Percentiles rank a stretch among this genome's conserved stretches.
Conservation (phyloP, 2,113 vertebrate genomes). For the Columba janthina region DNA sequence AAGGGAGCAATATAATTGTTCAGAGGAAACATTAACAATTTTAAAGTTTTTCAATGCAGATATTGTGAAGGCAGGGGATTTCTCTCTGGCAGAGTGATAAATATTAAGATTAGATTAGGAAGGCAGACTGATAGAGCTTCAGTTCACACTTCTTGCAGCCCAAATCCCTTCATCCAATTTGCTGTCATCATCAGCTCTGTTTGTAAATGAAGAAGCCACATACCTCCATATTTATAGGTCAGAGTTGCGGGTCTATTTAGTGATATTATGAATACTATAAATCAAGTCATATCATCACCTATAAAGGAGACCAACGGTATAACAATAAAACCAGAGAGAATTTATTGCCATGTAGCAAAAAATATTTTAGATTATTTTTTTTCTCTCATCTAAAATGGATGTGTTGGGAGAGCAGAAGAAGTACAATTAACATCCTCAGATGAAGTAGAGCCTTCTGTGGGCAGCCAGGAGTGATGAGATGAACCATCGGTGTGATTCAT, state of each 20-base stretch:
- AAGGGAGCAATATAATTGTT: background rate
- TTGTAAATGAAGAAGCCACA: conserved; percentile 26
- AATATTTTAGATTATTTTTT: background rate
- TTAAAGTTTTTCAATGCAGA: background rate
- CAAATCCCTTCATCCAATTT: conserved; percentile 25
- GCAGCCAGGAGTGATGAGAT: background rate
- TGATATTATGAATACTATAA: conserved; percentile 25
- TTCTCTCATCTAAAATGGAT: background rate
- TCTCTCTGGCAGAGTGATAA: background rate
- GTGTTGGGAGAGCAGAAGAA: background rate
- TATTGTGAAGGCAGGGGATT: background rate
- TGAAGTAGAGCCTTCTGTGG: background rate
- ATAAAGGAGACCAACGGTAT: background rate
- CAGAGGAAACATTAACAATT: background rate
- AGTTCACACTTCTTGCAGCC: conserved; percentile 8
- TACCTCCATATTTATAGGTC: conserved; percentile 27
- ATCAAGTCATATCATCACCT: conserved; percentile 23
- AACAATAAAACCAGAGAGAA: background rate
- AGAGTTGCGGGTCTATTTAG: conserved; percentile 12
- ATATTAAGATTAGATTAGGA: conserved; percentile 17
- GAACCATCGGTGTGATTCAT: background rate
- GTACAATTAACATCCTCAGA: background rate
- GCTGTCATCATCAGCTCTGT: background rate
- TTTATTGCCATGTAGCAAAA: conserved; percentile 8
- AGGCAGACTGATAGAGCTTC: background rate